Percentiles rank a stretch among this genome's conserved stretches.
These are phyloP conservation scores for Thamnaconus septentrionalis DNA, from an alignment of 2,113 vertebrate genomes.

Conservation along the genomic window DNA sequence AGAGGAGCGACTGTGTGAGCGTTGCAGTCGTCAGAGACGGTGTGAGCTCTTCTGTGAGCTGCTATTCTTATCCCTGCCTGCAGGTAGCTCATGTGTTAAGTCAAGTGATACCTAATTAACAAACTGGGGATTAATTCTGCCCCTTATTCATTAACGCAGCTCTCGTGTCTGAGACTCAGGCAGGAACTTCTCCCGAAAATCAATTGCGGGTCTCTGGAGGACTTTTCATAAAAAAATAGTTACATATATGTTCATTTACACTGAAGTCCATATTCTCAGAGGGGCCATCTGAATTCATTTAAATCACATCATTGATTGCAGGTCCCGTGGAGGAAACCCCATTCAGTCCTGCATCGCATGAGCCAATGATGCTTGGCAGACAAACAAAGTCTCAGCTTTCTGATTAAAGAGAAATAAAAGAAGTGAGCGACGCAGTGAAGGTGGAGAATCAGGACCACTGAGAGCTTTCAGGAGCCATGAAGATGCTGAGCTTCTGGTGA, in stretches of 20 bases:
- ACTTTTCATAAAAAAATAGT: neutral
- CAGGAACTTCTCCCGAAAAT: no score
- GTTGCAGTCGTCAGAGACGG: constrained; percentile 55
- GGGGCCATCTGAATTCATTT: constrained; percentile 45
- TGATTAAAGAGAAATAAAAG: neutral
- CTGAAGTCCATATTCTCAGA: constrained; percentile 42
- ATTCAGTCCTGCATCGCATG: constrained; percentile 21
- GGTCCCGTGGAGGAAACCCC: constrained; percentile 34
- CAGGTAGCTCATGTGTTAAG: constrained; percentile 71
- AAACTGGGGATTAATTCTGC: constrained; percentile 65
- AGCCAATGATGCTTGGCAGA: constrained; percentile 31
- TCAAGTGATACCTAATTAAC: constrained; percentile 72
- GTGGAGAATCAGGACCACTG: neutral
- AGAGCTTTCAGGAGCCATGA: constrained; percentile 18
- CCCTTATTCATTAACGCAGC: constrained; percentile 56
- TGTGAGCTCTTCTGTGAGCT: constrained; percentile 59
- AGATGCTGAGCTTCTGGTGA: constrained; percentile 28
- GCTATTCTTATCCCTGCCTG: constrained; percentile 73
- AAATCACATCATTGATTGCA: constrained; percentile 43
- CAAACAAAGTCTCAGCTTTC: constrained; percentile 25
- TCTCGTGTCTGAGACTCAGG: no score
- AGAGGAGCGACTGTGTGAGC: constrained; percentile 62
- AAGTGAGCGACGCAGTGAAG: neutral
- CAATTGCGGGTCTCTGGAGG: constrained; percentile 15
- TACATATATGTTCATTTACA: constrained; percentile 32